Evolutionary conservation across 1,140 invertebrate genomes (phyloP).

Genomic region (Drosophila arizonae): DNA sequence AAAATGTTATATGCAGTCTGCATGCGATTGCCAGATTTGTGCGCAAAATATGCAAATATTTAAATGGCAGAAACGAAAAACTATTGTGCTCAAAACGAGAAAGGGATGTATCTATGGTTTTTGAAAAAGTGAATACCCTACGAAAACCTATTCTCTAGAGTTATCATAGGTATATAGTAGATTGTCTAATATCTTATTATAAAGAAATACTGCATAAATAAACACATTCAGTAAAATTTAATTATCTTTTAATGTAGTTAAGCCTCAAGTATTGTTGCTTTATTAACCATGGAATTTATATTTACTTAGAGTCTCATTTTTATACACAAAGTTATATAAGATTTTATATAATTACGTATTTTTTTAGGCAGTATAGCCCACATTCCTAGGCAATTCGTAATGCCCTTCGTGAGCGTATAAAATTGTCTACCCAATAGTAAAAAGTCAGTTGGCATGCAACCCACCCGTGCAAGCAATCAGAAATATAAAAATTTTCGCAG

Average conservation of each 20-base stretch:
- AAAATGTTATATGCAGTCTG: conserved; percentile 39
- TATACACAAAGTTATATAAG: background rate
- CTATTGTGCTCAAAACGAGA: conserved; percentile 19
- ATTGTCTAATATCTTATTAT: no score
- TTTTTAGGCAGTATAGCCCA: background rate
- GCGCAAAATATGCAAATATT: conserved; percentile 64
- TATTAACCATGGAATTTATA: no score
- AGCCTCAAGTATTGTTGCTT: no score
- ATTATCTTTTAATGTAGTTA: no score
- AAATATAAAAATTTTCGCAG: conserved; percentile 17
- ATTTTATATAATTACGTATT: background rate
- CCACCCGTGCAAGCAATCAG: conserved; percentile 30
- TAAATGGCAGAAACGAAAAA: conserved; percentile 35
- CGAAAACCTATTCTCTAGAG: no score
- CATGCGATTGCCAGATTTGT: conserved; percentile 63
- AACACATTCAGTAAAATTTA: no score
- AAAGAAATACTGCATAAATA: no score
- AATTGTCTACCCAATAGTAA: background rate
- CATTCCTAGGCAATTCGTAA: background rate
- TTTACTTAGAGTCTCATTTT: background rate
- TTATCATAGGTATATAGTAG: no score
- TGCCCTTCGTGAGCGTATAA: background rate
- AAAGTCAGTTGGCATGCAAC: conserved; percentile 15
- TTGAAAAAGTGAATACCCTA: no score
- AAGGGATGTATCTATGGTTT: background rate